These are phyloP conservation scores for Diadegma fenestrale DNA, from an alignment of 2,888 invertebrate species.

Conservation along the genomic window DNA sequence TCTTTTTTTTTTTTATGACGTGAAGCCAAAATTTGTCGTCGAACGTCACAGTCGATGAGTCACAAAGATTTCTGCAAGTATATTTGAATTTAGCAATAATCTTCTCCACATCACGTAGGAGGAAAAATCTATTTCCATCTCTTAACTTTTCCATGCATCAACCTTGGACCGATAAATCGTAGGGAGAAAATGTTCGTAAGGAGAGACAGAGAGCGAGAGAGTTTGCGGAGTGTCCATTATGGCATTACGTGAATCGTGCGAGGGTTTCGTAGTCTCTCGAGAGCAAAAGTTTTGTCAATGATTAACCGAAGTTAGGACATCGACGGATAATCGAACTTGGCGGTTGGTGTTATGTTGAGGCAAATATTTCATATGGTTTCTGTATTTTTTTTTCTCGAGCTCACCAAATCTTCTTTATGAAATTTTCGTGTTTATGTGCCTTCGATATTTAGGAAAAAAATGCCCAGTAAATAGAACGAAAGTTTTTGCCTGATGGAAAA, in stretches of 20 bases:
- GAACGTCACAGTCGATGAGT: neutral
- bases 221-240: slow-evolving; percentile 78
- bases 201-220: slow-evolving; percentile 53
- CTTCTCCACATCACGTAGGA: slow-evolving; percentile 7
- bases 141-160: slow-evolving; percentile 31
- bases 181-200: slow-evolving; percentile 63
- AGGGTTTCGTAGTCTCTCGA: slow-evolving; percentile 77
- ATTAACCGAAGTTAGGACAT: slow-evolving; percentile 77
- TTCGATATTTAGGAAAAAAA: neutral
- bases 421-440: neutral
- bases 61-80: no score
- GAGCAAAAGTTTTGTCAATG: slow-evolving; percentile 81
- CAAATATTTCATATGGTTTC: slow-evolving; percentile 51
- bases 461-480: neutral
- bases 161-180: slow-evolving; percentile 71
- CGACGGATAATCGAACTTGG: slow-evolving; percentile 70
- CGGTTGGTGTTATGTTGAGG: slow-evolving; percentile 35
- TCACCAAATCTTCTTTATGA: neutral
- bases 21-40: neutral
- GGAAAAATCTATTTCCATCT: slow-evolving; percentile 44
- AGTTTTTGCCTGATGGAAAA: neutral
- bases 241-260: slow-evolving; percentile 75
- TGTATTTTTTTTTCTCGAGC: neutral
- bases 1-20: neutral
- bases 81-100: neutral